Evolutionary conservation across 2,888 invertebrate genomes (phyloP), one percentile per base, ranked within the genome.

Genomic region (Chouioia cunea): DNA sequence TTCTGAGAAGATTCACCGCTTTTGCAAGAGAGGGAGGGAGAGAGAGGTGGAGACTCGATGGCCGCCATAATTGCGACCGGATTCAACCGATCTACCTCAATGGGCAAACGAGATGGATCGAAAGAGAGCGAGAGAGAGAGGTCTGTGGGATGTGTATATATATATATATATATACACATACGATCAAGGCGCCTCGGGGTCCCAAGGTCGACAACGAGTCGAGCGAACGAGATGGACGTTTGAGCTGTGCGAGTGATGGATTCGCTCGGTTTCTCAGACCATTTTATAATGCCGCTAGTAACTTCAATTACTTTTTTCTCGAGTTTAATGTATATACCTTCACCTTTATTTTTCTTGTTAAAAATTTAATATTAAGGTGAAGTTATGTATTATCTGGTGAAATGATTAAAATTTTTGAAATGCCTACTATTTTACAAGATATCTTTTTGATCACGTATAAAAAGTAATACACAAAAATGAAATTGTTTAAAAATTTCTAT

Each of bases 41-140:
- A 57, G 4, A 18, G 63, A 64, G 65, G 73, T 59, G 67, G 73
- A 67, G 73, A 68, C 65, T 62, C 18, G 14, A 43, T 23, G 46
- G 8, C 69, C 65, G 73, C 70, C 70, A 73, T 73, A 73, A 73
- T 73, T 70, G 70, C 50, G 60, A 46, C 18, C 50, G 50, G 18
- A 36, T 36, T 36, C 36, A 36, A 36, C 10, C 36, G 36, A 36
- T 36, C 36, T 36, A 36, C 36, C 36, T 36, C 36, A 36, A 36
- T 36, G 36, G 47, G 20, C 14, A 16, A 43, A 27, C 18, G 54
- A 46, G 46, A 44, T 50, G 16, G 50, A 15, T 20, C 4, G 47
- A 59, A 14, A 52, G 23, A 43, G 63, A 50, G 43, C 14, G 46
- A 58, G 43, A 54, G 59, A 18, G 54, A 27, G 18, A n/a, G n/a